Evolutionary conservation across 2,113 vertebrate species (phyloP), one percentile per base, ranked within the genome.

Genomic region (Psilopogon haemacephalus): DNA sequence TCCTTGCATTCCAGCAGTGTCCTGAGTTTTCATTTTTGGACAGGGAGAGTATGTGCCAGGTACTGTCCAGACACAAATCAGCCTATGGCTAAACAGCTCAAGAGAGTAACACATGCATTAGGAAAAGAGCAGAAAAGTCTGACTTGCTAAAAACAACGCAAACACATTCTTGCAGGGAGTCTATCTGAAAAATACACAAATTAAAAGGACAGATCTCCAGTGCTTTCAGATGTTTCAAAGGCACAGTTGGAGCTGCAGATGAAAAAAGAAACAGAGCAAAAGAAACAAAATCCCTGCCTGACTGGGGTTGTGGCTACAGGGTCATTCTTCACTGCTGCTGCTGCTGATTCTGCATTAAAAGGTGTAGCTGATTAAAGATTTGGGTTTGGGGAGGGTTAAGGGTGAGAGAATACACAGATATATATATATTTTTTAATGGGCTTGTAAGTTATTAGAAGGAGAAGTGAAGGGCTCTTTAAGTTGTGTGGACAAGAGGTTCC

Each of bases 281-380:
- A 78, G 23, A 33, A 75, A 75, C 84, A 80, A 91, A 87, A 72
- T 73, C 54, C 11, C 24, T 86, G 46, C 58, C 73, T 95, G 40
- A 63, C 1, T 1, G 0, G 17, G 46, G 64, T 74, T 81, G 64
- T 70, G 80, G 21, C 65, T 90, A 59, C 71, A 92, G 93, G 82
- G 76, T 94, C 91, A 95, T 96, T 96, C 89, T 86, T 97, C 95
- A 97, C 91, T 86, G 91, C 81, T 89, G 63, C 69, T 89, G 72
- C 78, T 95, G 95, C 94, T 96, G 95, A 97, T 94, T 96, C 90
- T 94, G 92, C 95, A 93, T 90, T 93, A 93, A 91, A 89, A 96
- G 88, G 73, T 93, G 77, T 60, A 92, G 74, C 89, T 96, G 94
- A 95, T 96, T 96, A 97, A 96, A 96, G 94, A 94, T 85, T 93